phyloP scores from a whole-genome alignment of 2,888 invertebrate genomes.

The Chirona hameri region DNA sequence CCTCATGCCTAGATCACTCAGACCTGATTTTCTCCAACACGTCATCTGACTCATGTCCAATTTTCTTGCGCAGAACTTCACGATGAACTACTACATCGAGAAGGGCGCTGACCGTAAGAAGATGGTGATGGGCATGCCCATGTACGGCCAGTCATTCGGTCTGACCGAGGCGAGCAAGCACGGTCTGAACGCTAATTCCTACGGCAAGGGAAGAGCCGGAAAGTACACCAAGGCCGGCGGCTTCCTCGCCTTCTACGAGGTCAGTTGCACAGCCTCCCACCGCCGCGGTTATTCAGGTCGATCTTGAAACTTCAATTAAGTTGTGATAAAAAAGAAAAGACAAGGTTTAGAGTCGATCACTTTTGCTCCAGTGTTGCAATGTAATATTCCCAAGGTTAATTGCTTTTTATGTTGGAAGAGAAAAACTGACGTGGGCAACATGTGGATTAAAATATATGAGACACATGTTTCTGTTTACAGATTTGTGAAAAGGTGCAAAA shows the following conservation, averaged over 20 bases:
- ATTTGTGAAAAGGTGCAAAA: slow-evolving; percentile 36
- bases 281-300: too few species aligned
- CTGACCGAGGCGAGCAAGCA: slow-evolving; percentile 53
- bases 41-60: not conserved
- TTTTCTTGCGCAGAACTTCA: slow-evolving; percentile 62
- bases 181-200: slow-evolving; percentile 70
- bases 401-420: too few species aligned
- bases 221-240: slow-evolving; percentile 80
- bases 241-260: slow-evolving; percentile 83
- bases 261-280: slow-evolving; percentile 42
- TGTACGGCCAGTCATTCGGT: slow-evolving; percentile 83
- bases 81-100: slow-evolving; percentile 68
- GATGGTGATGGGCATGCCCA: slow-evolving; percentile 67
- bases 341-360: too few species aligned
- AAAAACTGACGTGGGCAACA: too few species aligned
- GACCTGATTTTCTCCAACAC: not conserved
- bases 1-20: not conserved
- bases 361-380: too few species aligned
- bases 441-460: not conserved
- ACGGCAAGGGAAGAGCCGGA: slow-evolving; percentile 75
- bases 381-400: too few species aligned
- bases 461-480: slow-evolving; percentile 30
- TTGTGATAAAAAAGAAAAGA: too few species aligned
- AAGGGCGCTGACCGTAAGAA: slow-evolving; percentile 62
- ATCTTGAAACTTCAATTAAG: too few species aligned